A percentile compares a stretch with the other conserved stretches of the same genome.
These are phyloP conservation scores for Lepidostoma basale DNA, from an alignment of 1,140 invertebrate genomes.

Conservation along the genomic window DNA sequence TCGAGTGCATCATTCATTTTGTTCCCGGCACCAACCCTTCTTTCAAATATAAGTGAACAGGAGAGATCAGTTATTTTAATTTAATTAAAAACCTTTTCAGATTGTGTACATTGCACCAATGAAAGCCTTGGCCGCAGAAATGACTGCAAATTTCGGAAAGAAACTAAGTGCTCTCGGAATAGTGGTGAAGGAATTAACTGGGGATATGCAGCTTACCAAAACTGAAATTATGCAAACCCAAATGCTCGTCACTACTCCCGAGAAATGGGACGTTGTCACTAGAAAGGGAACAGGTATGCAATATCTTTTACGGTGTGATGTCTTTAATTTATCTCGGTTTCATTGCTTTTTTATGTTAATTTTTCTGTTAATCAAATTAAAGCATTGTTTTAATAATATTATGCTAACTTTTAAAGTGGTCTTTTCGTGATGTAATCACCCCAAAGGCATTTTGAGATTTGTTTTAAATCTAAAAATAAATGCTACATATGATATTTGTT, in stretches of 20 bases:
- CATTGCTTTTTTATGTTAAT: not conserved
- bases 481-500: too few species aligned
- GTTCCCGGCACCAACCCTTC: too few species aligned
- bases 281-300: slow-evolving; percentile 77
- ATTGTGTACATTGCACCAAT: slow-evolving; percentile 99
- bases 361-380: not conserved
- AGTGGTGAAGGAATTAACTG: slow-evolving; percentile 90
- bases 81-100: slow-evolving; percentile 60
- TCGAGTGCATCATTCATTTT: too few species aligned
- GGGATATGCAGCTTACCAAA: slow-evolving; percentile 97
- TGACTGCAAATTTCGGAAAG: slow-evolving; percentile 93
- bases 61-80: too few species aligned
- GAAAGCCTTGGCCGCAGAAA: slow-evolving; percentile 98
- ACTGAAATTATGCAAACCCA: slow-evolving; percentile 94
- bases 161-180: slow-evolving; percentile 79
- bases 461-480: too few species aligned
- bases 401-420: too few species aligned
- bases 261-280: slow-evolving; percentile 99
- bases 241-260: slow-evolving; percentile 98
- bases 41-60: too few species aligned
- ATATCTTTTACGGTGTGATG: not conserved
- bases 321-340: too few species aligned
- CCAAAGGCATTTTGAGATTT: too few species aligned
- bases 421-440: too few species aligned
- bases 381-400: too few species aligned